Base-by-base conservation (phyloP, 2,113 vertebrate genomes). In the Ammodytes dubius region DNA sequence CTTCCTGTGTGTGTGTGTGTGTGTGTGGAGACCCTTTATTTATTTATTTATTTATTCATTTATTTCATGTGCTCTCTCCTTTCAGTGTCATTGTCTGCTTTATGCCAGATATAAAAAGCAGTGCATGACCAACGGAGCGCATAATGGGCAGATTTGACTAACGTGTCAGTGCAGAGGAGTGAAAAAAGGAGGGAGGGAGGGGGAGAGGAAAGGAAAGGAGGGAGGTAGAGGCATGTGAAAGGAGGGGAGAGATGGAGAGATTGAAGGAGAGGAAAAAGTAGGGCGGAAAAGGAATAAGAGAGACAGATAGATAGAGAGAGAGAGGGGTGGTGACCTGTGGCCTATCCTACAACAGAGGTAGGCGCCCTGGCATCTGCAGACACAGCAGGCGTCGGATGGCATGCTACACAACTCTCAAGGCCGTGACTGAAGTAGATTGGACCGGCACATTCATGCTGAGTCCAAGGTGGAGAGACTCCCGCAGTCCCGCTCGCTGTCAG, bases 51-150 rank as follows among this genome's bases (percentile, higher is more conserved):
- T 27, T 82, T 65, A 58, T 39, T 53, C 13, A 17, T 61, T 35
- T n/a, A 82, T 81, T 86, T 77, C 77, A 58, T 43, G 45, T 61
- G 71, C 90, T 74, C 61, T 84, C 90, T 79, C 85, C 88, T 91
- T 92, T 90, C 86, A 87, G 87, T 89, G 80, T 91, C 91, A 89
- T 88, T 84, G 85, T 77, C 87, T 89, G 90, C 83, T 90, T 93
- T 93, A 90, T 85, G 88, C 82, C 83, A 60, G 88, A 93, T 94
- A 93, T 93, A 90, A 93, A 94, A 91, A 90, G 88, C 84, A 45
- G 77, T 82, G 88, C 88, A 88, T 92, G 92, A 75, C 68, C 90
- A 92, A 79, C 86, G 76, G 81, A 93, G 91, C 87, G 52, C 69
- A 86, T 93, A 92, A 94, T 91, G 88, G 91, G 78, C 88, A 89